These are phyloP conservation scores for Lamellibrachia satsuma DNA, from an alignment of 2,888 invertebrate species.

Conservation along the genomic window DNA sequence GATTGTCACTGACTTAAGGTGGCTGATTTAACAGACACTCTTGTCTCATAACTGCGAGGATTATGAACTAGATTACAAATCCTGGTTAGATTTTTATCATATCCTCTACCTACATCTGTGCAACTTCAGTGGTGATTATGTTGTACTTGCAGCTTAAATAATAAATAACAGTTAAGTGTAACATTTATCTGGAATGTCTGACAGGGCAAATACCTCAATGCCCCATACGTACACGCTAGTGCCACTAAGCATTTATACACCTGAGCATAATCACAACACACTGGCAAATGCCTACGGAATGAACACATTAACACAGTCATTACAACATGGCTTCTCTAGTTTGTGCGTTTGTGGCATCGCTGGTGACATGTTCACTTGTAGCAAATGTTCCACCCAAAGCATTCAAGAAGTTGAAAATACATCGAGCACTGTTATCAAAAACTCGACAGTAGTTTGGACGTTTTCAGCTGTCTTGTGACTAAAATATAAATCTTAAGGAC, in stretches of 20 bases:
- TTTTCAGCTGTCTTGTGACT: not conserved
- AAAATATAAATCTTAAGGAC: not conserved
- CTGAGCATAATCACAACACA: constrained; percentile 17
- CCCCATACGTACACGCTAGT: not conserved
- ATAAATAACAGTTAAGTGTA: not conserved
- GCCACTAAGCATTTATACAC: constrained; percentile 17
- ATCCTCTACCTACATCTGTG: not conserved
- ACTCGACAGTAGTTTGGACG: not conserved
- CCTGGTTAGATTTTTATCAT: not conserved
- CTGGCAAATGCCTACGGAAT: not conserved
- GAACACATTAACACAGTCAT: not conserved
- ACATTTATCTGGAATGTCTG: not conserved
- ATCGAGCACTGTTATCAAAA: not conserved
- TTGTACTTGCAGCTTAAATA: not conserved
- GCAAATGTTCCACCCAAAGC: not conserved
- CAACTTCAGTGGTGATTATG: not conserved
- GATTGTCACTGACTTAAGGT: not conserved
- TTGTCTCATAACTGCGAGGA: too few species aligned
- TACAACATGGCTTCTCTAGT: not conserved
- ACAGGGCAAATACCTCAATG: not conserved
- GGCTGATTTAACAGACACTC: not conserved
- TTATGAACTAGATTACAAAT: not conserved
- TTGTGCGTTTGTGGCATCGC: not conserved
- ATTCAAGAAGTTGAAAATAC: not conserved
- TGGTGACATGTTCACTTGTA: not conserved